Base-by-base conservation (phyloP, 2,888 invertebrate genomes). In the Pinctada fucata region DNA sequence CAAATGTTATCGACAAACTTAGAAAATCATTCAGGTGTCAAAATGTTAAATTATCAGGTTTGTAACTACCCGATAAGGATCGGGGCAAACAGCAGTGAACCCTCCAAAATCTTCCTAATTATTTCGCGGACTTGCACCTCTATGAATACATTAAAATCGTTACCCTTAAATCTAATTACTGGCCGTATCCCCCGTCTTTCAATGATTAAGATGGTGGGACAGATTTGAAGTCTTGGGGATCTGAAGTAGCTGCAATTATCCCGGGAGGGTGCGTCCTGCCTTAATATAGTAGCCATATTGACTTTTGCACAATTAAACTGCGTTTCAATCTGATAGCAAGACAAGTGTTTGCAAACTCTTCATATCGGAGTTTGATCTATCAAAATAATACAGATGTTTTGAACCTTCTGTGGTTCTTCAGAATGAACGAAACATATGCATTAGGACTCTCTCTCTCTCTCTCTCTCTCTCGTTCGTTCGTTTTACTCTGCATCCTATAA, bases 21-120 rank as follows among this genome's bases (percentile, higher is more conserved):
- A 13, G 13, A 13, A 58, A 58, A 58, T 58, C 58, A 58, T 58
- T 58, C 8, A 58, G 13, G 58, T 58, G 58, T 58, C 58, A 58
- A 58, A 58, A 58, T 58, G 58, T 58, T 10, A 58, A 58, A 58
- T 58, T 58, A 58, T 6, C 58, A 1, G 8, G 58, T 58, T 58
- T 58, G 58, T 58, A 58, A 58, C 58, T 58, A 6, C 58, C 6
- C 13, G 58, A 58, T 58, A 58, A 13, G 13, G 58, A 58, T 58
- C 58, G 13, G 58, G 58, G 58, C 58, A 58, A 58, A 58, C 58
- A 58, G 58, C 58, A 58, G 58, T 58, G 58, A 58, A 58, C 58
- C 58, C 13, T 58, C 6, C 8, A 13, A 58, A 10, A 58, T 58
- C 58, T 58, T 58, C 58, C 58, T 58, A 58, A 58, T 58, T 58